These are phyloP conservation scores for Melanotaenia nigrans DNA, from an alignment of 2,797 vertebrate genomes.

Conservation along the genomic window DNA sequence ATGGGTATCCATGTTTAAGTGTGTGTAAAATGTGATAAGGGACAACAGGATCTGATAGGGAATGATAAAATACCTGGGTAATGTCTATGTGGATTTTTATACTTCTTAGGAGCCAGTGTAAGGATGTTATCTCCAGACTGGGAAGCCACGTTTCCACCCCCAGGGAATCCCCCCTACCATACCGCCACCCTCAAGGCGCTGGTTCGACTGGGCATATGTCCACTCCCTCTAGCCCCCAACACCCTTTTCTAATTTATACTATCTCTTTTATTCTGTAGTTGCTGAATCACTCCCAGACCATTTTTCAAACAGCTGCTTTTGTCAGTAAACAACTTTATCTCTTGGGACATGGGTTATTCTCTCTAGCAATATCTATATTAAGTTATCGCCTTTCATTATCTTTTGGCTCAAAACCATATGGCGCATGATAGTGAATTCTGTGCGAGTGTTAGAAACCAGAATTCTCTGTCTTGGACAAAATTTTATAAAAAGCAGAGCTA, in stretches of 20 bases:
- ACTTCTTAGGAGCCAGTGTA: constrained; percentile 74
- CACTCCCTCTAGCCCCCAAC: constrained; percentile 16
- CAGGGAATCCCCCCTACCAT: constrained; percentile 56
- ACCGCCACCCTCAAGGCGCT: constrained; percentile 49
- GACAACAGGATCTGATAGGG: constrained; percentile 79
- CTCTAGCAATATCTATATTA: constrained; percentile 71
- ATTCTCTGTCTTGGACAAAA: constrained; percentile 32
- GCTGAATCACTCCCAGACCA: constrained; percentile 44
- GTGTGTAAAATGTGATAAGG: constrained; percentile 83
- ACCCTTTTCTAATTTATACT: constrained; percentile 51
- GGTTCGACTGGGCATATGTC: constrained; percentile 55
- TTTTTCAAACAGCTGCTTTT: constrained; percentile 74
- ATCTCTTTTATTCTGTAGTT: constrained; percentile 19
- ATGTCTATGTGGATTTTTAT: constrained; percentile 80
- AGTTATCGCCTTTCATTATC: constrained; percentile 74
- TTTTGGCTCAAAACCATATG: constrained; percentile 60
- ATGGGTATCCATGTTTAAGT: constrained; percentile 79
- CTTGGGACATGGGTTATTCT: constrained; percentile 67
- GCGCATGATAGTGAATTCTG: constrained; percentile 49
- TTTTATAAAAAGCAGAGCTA: constrained; percentile 40
- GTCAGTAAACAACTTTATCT: constrained; percentile 78
- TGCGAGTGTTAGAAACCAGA: constrained; percentile 12
- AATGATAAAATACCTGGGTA: constrained; percentile 82
- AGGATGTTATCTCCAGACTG: constrained; percentile 80
- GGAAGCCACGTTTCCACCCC: constrained; percentile 73